These are phyloP conservation scores for Monopterus albus DNA, from an alignment of 2,113 vertebrate species.

Conservation along the genomic window DNA sequence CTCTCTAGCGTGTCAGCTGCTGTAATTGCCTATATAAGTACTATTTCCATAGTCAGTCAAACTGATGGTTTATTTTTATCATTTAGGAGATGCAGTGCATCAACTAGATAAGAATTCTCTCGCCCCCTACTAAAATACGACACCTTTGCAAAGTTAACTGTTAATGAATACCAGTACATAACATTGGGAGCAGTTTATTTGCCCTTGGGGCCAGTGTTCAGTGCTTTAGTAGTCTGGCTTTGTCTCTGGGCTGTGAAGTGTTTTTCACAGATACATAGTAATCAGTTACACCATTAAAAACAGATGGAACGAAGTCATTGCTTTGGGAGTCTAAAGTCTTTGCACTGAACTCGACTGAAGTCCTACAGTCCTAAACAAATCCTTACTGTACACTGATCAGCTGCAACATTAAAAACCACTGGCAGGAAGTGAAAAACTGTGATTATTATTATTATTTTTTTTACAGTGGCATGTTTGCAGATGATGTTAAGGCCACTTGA, in stretches of 20 bases:
- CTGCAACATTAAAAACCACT: too few species aligned
- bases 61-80: slow-evolving; percentile 55
- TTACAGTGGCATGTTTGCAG: too few species aligned
- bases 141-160: slow-evolving; percentile 53
- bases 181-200: slow-evolving; percentile 34
- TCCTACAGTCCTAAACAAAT: not conserved
- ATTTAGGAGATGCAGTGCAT: slow-evolving; percentile 46
- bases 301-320: slow-evolving; percentile 13
- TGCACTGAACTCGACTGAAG: too few species aligned
- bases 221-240: slow-evolving; percentile 6
- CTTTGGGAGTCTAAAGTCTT: slow-evolving; percentile 4
- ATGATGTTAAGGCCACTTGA: not conserved
- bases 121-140: slow-evolving; percentile 35
- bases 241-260: slow-evolving; percentile 2
- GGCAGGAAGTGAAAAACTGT: too few species aligned
- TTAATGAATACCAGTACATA: slow-evolving; percentile 59
- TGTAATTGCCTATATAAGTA: slow-evolving; percentile 64
- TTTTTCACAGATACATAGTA: slow-evolving; percentile 7
- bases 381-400: too few species aligned
- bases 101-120: slow-evolving; percentile 31
- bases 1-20: slow-evolving; percentile 45
- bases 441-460: too few species aligned
- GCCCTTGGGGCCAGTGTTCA: slow-evolving; percentile 14
- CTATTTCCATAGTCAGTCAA: slow-evolving; percentile 67
- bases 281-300: slow-evolving; percentile 16